Conservation (phyloP, 2,888 invertebrate species). For the Drosophila heteroneura region DNA sequence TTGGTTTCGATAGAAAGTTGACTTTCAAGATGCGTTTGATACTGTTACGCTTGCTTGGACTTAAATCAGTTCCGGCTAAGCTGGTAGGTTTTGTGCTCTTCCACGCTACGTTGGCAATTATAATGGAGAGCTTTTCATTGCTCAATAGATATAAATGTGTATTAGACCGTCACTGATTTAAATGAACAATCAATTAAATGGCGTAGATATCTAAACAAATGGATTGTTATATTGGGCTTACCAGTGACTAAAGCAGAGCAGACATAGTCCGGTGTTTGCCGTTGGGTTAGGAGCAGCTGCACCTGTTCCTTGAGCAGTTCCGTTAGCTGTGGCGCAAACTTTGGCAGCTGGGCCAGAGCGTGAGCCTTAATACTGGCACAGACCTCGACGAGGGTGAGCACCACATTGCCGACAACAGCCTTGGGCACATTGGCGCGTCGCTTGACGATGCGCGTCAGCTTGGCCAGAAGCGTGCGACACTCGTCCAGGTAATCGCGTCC, state of each 20-base stretch:
- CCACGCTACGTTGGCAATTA: neutral
- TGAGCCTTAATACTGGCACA: constrained; percentile 91
- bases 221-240: constrained; percentile 32
- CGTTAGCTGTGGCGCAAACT: constrained; percentile 92
- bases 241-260: constrained; percentile 87
- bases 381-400: constrained; percentile 89
- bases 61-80: neutral
- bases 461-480: constrained; percentile 90
- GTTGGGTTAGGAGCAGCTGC: constrained; percentile 74
- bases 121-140: neutral
- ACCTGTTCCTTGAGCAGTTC: constrained; percentile 89
- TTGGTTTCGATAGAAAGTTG: neutral
- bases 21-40: neutral
- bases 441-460: constrained; percentile 87
- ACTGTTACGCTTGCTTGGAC: neutral
- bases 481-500: constrained; percentile 89
- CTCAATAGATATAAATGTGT: neutral
- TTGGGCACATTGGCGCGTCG: constrained; percentile 78
- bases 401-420: constrained; percentile 89
- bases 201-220: neutral
- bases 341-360: constrained; percentile 90
- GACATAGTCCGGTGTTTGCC: constrained; percentile 79
- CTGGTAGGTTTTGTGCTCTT: neutral
- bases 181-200: neutral
- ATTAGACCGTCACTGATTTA: neutral